Evolutionary conservation across 1,140 invertebrate genomes (phyloP).

Genomic region (Bursaphelenchus mucronatus): DNA sequence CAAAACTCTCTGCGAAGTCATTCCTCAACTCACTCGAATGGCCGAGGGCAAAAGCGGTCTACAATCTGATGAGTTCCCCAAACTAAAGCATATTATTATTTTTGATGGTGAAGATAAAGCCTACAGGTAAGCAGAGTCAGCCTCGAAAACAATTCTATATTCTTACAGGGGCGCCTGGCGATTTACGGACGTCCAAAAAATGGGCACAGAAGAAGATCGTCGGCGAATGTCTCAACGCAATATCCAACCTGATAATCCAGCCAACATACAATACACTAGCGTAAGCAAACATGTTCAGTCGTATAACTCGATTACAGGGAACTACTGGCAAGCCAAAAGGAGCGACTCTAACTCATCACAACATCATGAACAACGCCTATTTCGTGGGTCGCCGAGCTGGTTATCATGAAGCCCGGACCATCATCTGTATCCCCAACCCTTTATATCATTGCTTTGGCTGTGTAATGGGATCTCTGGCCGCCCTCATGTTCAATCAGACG

Average conservation of each 20-base stretch:
- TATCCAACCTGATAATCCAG: constrained; percentile 58
- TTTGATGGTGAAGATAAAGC: constrained; percentile 52
- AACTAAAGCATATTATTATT: constrained; percentile 56
- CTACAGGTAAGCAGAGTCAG: constrained; percentile 43
- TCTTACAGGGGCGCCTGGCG: constrained; percentile 56
- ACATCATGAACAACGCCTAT: constrained; percentile 79
- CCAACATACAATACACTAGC: constrained; percentile 60
- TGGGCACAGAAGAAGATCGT: constrained; percentile 62
- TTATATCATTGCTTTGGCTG: constrained; percentile 87
- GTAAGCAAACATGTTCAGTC: constrained; percentile 23
- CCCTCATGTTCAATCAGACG: constrained; percentile 69
- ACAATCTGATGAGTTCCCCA: constrained; percentile 46
- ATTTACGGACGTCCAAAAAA: constrained; percentile 51
- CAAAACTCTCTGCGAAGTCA: constrained; percentile 44
- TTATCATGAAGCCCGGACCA: constrained; percentile 62
- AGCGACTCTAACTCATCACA: constrained; percentile 74
- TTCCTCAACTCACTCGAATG: constrained; percentile 47
- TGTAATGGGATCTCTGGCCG: constrained; percentile 68
- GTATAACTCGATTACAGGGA: constrained; percentile 65
- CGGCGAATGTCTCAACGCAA: constrained; percentile 59
- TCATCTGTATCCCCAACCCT: constrained; percentile 72
- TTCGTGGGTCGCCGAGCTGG: constrained; percentile 68
- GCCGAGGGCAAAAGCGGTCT: constrained; percentile 42
- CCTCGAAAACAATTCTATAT: neutral
- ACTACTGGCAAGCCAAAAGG: constrained; percentile 85